Evolutionary conservation across 2,888 invertebrate species (phyloP), one percentile per base, ranked within the genome.

Genomic region (Kuschelorhynchus macadamiae): DNA sequence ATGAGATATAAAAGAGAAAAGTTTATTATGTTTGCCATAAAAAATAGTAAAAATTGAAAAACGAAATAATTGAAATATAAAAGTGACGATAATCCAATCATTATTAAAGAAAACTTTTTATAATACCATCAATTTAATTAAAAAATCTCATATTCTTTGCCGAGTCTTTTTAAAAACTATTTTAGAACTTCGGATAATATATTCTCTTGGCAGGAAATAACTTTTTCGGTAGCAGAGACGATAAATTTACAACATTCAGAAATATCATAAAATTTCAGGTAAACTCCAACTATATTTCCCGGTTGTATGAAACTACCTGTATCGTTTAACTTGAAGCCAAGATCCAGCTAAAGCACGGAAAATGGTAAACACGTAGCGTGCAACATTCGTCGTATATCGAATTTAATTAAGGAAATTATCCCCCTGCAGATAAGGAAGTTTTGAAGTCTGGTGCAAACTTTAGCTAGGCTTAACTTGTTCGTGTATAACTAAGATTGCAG

Each of bases 361-460:
- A 59, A 52, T 49, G 18, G 53, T 62, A 46, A 64, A 64, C 57
- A 64, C 64, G 64, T 57, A 64, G 50, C 39, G 25, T 32, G 49
- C 47, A 39, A 14, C 55, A 53, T 50, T 44, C 57, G 32, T 50
- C 63, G 53, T 67, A 67, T 67, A 63, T 67, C 63, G 67, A 63
- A 67, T 67, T 67, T 67, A 67, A 67, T 67, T 67, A 63, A 67
- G 62, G 63, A 67, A 66, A 66, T 66, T 66, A 66, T 66, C 65
- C 53, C 25, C 7, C 39, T 46, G 53, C 59, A 59, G 67, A 67
- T 67, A 67, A 67, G 61, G 44, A 62, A 67, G 67, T 67, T 67
- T 62, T 46, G 62, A 67, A 67, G 67, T 52, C 57, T 33, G 57
- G 30, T 55, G 50, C 63, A 63, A 66, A 66, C 36, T 59, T 66